These are phyloP conservation scores for Phyllotreta cruciferae DNA, from an alignment of 2,888 invertebrate genomes.

Conservation along the genomic window DNA sequence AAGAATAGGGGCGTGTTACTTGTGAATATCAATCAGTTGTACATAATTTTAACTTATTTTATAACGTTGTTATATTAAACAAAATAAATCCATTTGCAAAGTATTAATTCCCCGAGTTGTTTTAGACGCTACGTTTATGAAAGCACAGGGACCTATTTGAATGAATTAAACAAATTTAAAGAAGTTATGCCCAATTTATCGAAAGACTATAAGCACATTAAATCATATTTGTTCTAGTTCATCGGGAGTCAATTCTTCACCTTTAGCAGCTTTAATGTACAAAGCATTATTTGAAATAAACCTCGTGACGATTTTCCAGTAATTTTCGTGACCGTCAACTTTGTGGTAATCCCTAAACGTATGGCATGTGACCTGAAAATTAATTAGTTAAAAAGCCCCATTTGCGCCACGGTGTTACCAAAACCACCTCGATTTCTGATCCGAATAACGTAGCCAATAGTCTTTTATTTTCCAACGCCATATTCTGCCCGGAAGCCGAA, in stretches of 20 bases:
- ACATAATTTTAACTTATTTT: constrained; percentile 41
- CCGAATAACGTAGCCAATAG: constrained; percentile 58
- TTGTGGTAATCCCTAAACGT: constrained; percentile 49
- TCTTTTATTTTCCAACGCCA: constrained; percentile 51
- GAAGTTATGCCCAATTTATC: constrained; percentile 6
- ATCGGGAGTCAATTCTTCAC: constrained; percentile 50
- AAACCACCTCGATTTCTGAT: constrained; percentile 40
- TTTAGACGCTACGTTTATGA: too few relatives aligned
- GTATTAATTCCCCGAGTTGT: neutral
- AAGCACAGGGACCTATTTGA: too few relatives aligned
- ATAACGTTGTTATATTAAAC: constrained; percentile 37
- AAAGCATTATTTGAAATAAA: constrained; percentile 49
- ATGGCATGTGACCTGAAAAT: constrained; percentile 45
- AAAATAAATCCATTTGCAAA: constrained; percentile 24
- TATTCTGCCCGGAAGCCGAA: constrained; percentile 55
- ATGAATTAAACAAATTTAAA: too few relatives aligned
- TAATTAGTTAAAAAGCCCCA: constrained; percentile 35
- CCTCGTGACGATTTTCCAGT: constrained; percentile 47
- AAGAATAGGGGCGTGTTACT: constrained; percentile 11
- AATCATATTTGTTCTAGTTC: constrained; percentile 40
- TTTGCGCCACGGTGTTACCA: constrained; percentile 2
- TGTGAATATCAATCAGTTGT: constrained; percentile 35
- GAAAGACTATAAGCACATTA: neutral
- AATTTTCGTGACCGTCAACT: constrained; percentile 53
- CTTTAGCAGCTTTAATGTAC: constrained; percentile 53